Conservation (phyloP, 1,140 invertebrate species). For the Bombus ignitus region DNA sequence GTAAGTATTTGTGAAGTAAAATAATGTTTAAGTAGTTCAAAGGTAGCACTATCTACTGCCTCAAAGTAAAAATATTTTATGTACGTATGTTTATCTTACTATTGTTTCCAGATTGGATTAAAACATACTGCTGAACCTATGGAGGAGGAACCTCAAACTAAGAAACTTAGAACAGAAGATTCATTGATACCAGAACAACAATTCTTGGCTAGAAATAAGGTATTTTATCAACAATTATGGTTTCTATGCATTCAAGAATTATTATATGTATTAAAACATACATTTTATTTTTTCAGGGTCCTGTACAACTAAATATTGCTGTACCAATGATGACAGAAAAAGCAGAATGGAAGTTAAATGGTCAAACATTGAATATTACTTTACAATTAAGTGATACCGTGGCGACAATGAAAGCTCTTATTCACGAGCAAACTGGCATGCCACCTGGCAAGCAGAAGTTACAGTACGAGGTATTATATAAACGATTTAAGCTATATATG, state of each 20-base stretch:
- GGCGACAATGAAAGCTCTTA: constrained; percentile 93
- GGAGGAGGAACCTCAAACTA: constrained; percentile 93
- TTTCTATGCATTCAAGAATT: background rate
- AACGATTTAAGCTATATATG: background rate
- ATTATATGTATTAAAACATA: constrained; percentile 17
- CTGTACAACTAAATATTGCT: constrained; percentile 90
- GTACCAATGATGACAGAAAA: constrained; percentile 94
- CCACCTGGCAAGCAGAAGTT: constrained; percentile 99
- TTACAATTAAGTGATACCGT: constrained; percentile 92
- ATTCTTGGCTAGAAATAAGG: constrained; percentile 89
- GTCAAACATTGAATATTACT: constrained; percentile 92
- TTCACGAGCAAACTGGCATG: constrained; percentile 95
- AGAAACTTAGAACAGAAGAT: constrained; percentile 96
- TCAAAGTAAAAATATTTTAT: background rate
- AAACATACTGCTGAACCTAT: constrained; percentile 82
- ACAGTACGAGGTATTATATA: constrained; percentile 89
- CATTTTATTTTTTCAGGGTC: constrained; percentile 81
- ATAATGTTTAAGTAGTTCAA: background rate
- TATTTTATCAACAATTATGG: constrained; percentile 40
- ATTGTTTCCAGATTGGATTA: constrained; percentile 74
- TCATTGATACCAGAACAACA: constrained; percentile 93
- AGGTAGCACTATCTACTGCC: no score
- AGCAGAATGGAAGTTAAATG: constrained; percentile 97
- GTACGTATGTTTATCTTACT: background rate
- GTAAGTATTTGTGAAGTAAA: constrained; percentile 61